Conservation (phyloP, 2,888 invertebrate species). For the Strigamia crassipes region DNA sequence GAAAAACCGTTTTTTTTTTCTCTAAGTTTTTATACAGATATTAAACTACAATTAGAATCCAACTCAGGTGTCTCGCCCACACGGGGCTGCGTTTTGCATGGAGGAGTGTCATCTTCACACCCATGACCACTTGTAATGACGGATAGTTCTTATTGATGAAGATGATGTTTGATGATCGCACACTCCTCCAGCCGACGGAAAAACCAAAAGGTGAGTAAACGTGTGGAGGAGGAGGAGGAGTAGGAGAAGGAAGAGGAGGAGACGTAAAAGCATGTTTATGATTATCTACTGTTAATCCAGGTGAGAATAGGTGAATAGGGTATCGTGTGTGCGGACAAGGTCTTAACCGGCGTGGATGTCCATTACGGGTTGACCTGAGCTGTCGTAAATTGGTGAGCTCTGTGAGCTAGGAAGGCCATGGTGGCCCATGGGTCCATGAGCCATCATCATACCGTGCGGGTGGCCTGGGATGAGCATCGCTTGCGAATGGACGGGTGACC, state of each 20-base stretch:
- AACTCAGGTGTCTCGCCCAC: slow-evolving; percentile 15
- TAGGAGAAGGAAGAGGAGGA: background rate
- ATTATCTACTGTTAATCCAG: slow-evolving; percentile 34
- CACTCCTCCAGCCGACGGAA: slow-evolving; percentile 29
- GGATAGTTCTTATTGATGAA: slow-evolving; percentile 36
- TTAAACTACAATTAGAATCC: slow-evolving; percentile 42
- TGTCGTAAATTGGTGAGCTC: slow-evolving; percentile 59
- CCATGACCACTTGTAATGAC: slow-evolving; percentile 19
- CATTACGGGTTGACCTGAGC: slow-evolving; percentile 55
- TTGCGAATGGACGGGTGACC: slow-evolving; percentile 61
- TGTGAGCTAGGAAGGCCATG: slow-evolving; percentile 59
- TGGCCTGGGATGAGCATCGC: slow-evolving; percentile 62
- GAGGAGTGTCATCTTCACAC: slow-evolving; percentile 42
- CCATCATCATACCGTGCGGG: slow-evolving; percentile 63
- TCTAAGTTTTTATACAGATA: slow-evolving; percentile 27
- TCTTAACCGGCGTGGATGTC: slow-evolving; percentile 55
- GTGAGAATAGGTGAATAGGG: slow-evolving; percentile 35
- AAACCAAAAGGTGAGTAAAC: background rate
- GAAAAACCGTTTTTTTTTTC: background rate
- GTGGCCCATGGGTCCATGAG: slow-evolving; percentile 59
- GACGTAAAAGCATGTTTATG: background rate
- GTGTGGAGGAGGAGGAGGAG: background rate
- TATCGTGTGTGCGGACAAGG: background rate
- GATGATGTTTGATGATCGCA: slow-evolving; percentile 3
- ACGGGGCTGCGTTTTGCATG: background rate